A percentile compares a stretch with the other conserved stretches of the same genome.
phyloP scores from a whole-genome alignment of 53 echinoderm and acorn worm genomes.

The Apostichopus leukothele region DNA sequence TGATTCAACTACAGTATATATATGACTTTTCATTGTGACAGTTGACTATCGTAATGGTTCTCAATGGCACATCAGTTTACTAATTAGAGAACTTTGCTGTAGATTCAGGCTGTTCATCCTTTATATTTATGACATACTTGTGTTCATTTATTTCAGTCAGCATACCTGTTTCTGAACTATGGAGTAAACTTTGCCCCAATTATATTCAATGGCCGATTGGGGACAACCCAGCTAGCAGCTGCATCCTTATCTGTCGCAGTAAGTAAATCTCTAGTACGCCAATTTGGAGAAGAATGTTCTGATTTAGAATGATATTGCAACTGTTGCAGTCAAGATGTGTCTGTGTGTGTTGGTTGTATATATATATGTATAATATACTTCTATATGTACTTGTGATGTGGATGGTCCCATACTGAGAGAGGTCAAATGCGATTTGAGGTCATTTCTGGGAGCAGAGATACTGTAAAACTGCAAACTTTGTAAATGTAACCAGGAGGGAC shows the following conservation, averaged over 20 bases:
- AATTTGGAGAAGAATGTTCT: too few species aligned
- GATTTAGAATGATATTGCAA: too few species aligned
- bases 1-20: too few species aligned
- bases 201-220: constrained; percentile 77
- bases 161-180: constrained; percentile 28
- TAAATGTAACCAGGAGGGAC: too few species aligned
- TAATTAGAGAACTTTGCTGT: not conserved
- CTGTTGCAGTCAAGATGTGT: too few species aligned
- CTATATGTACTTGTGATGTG: not conserved
- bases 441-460: not conserved
- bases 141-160: not conserved
- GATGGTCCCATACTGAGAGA: not conserved
- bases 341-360: not conserved
- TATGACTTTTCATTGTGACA: too few species aligned
- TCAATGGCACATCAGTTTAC: not conserved
- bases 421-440: not conserved
- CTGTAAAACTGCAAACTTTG: not conserved
- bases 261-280: constrained; percentile 18
- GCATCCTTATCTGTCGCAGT: constrained; percentile 75
- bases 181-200: constrained; percentile 45
- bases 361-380: too few species aligned
- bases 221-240: constrained; percentile 73
- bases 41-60: too few species aligned
- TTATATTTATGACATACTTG: not conserved
- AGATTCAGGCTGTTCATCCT: not conserved